Conservation (phyloP, 2,113 vertebrate genomes). For the Tyto alba region DNA sequence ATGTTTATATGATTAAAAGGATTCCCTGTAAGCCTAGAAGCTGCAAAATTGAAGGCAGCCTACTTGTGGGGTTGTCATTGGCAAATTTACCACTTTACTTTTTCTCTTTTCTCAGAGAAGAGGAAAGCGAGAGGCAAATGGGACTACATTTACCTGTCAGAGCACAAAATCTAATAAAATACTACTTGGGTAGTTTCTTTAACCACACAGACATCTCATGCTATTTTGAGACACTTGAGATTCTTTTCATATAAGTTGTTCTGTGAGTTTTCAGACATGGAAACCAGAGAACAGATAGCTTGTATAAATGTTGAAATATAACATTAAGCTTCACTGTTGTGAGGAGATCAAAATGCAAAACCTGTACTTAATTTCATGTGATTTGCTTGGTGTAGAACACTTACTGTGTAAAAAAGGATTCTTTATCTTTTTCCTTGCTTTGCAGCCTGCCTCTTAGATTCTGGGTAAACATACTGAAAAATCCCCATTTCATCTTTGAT, state of each 20-base stretch:
- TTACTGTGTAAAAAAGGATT: not conserved
- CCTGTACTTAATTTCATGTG: not conserved
- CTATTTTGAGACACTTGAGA: not conserved
- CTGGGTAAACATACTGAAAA: conserved; percentile 99
- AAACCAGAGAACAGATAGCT: not conserved
- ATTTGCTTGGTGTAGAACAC: not conserved
- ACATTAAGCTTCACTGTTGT: not conserved
- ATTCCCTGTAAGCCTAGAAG: not conserved
- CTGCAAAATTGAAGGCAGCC: not conserved
- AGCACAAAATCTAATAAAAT: not conserved
- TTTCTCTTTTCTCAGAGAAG: not conserved
- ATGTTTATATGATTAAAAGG: not conserved
- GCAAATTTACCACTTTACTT: not conserved
- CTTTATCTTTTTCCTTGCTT: conserved; percentile 13
- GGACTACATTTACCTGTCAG: not conserved
- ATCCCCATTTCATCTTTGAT: conserved; percentile 96
- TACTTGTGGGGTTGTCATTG: not conserved
- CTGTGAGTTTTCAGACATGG: not conserved
- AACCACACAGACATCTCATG: not conserved
- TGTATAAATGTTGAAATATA: not conserved
- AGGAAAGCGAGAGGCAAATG: not conserved
- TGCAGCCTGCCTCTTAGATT: conserved; percentile 91
- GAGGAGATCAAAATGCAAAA: conserved; percentile 16
- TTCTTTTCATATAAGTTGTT: not conserved
- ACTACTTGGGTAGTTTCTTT: not conserved